Base-by-base conservation (phyloP, 2,113 vertebrate genomes). In the Saguinus midas region DNA sequence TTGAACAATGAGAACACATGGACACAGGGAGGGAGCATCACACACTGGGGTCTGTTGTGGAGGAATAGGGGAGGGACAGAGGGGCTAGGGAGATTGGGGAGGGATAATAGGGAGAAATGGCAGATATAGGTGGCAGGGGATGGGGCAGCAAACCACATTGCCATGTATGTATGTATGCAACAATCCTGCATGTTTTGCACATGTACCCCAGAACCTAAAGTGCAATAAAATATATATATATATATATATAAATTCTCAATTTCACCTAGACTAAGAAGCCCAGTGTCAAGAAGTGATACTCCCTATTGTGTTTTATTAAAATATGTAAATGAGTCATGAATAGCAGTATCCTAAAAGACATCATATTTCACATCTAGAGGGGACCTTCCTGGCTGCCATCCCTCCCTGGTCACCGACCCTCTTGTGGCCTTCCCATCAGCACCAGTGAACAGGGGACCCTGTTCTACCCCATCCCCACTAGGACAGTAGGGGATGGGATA, bases 231-330 rank as follows among this genome's bases (percentile, higher is more conserved):
- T 48, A 48, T 12, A 50, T 52, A 37, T 58, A n/a, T n/a, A n/a
- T n/a, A n/a, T n/a, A 23, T 23, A 58, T 18, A 23, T 21, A 58
- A 58, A 58, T 58, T 68, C 66, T 95, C 52, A 66, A 11, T 83
- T 58, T 82, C 83, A 35, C 29, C 35, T 29, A 90, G 48, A 58
- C 12, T 12, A 79, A 64, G 29, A 79, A 64, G 23, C n/a, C 72
- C 85, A 20, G 32, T 66, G 50, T 23, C 84, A 82, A 81, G 40
- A 82, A 82, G 13, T 20, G 16, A 68, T 40, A 61, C 2, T 66
- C 25, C 43, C 79, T 23, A 40, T 45, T 52, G 23, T 35, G 43
- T 87, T 76, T 73, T 50, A 89, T 50, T 86, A 66, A 96, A 94
- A 66, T 43, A 70, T 43, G 64, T 45, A 55, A 61, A 50, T 43